These are phyloP conservation scores for Elachura formosa DNA, from an alignment of 2,113 vertebrate species.

Conservation along the genomic window DNA sequence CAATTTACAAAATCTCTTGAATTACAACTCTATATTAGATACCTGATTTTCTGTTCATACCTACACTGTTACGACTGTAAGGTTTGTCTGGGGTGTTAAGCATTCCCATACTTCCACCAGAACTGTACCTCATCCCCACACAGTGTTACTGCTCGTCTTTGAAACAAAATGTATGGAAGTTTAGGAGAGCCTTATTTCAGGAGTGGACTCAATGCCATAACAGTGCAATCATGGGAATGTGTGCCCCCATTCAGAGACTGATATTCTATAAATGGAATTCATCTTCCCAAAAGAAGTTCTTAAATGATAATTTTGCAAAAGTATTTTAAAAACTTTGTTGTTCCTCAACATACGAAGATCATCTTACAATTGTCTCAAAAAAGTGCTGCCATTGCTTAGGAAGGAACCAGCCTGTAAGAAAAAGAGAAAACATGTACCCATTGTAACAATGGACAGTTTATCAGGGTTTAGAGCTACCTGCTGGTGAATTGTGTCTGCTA, in stretches of 20 bases:
- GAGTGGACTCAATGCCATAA: too few species aligned
- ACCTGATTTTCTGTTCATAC: not conserved
- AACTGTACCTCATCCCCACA: not conserved
- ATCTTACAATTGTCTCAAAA: not conserved
- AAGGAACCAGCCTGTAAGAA: not conserved
- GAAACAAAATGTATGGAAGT: not conserved
- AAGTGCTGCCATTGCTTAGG: not conserved
- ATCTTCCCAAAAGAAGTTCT: not conserved
- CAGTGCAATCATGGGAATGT: not conserved
- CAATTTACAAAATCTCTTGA: not conserved
- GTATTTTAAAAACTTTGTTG: not conserved
- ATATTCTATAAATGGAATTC: not conserved
- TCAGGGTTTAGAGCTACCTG: not conserved
- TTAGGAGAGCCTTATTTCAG: not conserved
- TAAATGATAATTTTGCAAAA: not conserved
- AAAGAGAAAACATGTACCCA: not conserved
- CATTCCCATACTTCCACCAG: rapidly evolving
- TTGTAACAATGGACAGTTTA: not conserved
- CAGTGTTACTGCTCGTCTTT: not conserved
- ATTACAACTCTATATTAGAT: not conserved
- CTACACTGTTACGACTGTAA: not conserved
- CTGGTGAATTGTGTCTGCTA: not conserved
- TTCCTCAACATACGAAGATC: not conserved
- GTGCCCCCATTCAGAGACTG: not conserved
- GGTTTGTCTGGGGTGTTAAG: not conserved